Conservation (phyloP, 2,888 invertebrate species). For the Halictus ligatus region DNA sequence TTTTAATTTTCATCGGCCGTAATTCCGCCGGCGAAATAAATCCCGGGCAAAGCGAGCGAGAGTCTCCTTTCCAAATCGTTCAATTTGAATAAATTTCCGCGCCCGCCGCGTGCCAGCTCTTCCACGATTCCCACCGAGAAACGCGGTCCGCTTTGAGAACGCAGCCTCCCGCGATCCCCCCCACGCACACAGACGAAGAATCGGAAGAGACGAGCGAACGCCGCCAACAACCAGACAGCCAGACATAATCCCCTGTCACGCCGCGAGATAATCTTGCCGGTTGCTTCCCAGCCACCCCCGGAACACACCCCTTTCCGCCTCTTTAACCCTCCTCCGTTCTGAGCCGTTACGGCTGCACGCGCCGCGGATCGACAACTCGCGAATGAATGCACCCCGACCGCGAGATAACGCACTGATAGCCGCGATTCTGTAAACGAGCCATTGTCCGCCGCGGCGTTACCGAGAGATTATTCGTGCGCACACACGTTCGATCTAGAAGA, state of each 20-base stretch:
- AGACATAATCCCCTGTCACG: constrained; percentile 67
- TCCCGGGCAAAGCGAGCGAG: background rate
- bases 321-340: constrained; percentile 31
- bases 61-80: background rate
- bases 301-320: constrained; percentile 19
- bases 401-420: background rate
- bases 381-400: background rate
- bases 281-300: constrained; percentile 8
- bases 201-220: constrained; percentile 15
- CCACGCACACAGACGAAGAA: constrained; percentile 30
- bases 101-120: background rate
- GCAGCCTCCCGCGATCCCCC: constrained; percentile 8
- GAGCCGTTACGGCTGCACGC: background rate
- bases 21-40: background rate
- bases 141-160: constrained; percentile 9
- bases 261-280: constrained; percentile 60
- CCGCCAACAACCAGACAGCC: constrained; percentile 49
- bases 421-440: background rate
- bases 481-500: too few species aligned
- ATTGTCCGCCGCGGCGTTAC: background rate
- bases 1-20: constrained; percentile 58
- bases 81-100: constrained; percentile 23
- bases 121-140: background rate
- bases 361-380: background rate
- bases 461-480: background rate